Evolutionary conservation across 2,797 vertebrate species (phyloP), one percentile per base, ranked within the genome.

Genomic region (Trachurus trachurus): DNA sequence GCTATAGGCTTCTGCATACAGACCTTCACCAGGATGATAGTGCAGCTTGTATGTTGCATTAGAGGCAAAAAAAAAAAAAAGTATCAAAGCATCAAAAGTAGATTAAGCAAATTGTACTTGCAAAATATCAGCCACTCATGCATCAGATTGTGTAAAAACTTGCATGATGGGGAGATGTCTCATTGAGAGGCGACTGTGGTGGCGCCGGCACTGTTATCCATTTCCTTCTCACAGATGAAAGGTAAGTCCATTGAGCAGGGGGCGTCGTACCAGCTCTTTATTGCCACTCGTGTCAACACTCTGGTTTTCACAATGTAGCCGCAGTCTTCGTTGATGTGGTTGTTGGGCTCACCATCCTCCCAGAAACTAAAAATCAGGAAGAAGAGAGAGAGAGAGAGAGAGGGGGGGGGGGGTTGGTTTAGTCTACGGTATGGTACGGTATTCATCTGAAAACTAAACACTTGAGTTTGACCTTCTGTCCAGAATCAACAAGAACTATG

Each of bases 251-350:
- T 91, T 34, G 0, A 0, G 49, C 94, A 95, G 45, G 94, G 94
- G 3, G 94, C 93, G 21, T 95, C 95, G 16, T 90, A 89, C 95
- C 95, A 95, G 83, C 95, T 95, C 56, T 67, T 68, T 0, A 71
- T 70, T 0, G 94, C 71, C 64, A 92, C 80, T 0, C 94, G 90
- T 49, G 69, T 72, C 75, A 92, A 0, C 42, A 92, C 89, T 0
- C 0, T 0, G 0, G 95, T 95, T 62, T 95, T 95, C 34, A 95
- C 84, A 0, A 95, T 95, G 90, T 94, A 95, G 50, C 91, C 93
- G 1, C 95, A 95, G 84, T 95, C 95, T 83, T 95, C 95, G 6
- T 95, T 0, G 2, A 89, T 91, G 87, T 95, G 94, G 80, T 95
- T 95, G 84, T 95, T 95, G 34, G 95, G 95, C 62, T 95, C 95